phyloP scores from a whole-genome alignment of 1,140 invertebrate species.

The Anastrepha obliqua region DNA sequence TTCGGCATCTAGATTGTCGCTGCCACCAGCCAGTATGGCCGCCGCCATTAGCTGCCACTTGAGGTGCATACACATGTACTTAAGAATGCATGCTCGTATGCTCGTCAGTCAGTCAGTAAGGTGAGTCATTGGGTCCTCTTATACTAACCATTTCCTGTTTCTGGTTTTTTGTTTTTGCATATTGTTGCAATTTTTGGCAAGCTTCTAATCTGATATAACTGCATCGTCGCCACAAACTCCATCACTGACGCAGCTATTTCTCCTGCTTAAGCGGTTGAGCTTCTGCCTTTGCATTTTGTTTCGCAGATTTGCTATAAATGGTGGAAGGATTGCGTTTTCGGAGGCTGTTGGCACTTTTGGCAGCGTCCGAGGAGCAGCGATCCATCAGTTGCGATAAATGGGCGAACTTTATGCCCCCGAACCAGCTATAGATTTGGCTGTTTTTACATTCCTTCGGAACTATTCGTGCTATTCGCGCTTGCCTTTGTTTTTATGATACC shows the following conservation, averaged over 20 bases:
- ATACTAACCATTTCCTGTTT: background rate
- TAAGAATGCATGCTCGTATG: background rate
- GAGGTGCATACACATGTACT: background rate
- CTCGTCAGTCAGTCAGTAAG: background rate
- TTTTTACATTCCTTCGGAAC: background rate
- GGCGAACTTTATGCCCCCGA: background rate
- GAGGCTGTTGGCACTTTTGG: background rate
- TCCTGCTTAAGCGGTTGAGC: background rate
- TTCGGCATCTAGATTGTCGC: background rate
- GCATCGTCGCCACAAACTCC: slow-evolving; percentile 17
- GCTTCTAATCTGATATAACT: slow-evolving; percentile 15
- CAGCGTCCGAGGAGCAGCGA: background rate
- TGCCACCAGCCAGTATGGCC: background rate
- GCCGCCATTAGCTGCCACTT: background rate
- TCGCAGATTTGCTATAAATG: background rate
- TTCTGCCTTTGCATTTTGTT: background rate
- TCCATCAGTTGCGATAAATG: background rate
- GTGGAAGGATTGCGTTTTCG: background rate
- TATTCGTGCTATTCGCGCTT: background rate
- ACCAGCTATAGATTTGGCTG: no score
- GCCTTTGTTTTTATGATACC: background rate
- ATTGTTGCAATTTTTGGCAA: slow-evolving; percentile 29
- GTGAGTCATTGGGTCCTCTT: background rate
- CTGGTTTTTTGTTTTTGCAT: background rate
- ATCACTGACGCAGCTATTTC: background rate